A percentile compares a stretch with the other conserved stretches of the same genome.
These are phyloP conservation scores for Channa argus DNA, from an alignment of 2,113 vertebrate species.

Conservation along the genomic window DNA sequence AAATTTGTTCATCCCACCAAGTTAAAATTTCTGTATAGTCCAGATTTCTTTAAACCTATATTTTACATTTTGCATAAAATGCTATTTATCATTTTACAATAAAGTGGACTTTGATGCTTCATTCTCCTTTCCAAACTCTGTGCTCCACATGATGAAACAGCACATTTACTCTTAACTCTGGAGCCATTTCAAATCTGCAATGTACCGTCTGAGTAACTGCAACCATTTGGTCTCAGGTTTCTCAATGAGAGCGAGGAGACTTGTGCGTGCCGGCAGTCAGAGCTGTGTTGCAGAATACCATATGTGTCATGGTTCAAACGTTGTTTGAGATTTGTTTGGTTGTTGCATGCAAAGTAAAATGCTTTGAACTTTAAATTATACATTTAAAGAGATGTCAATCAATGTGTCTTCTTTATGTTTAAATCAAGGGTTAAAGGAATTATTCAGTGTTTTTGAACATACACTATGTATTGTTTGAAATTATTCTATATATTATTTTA, in stretches of 20 bases:
- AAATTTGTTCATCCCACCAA: not conserved
- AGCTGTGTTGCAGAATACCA: conserved; percentile 44
- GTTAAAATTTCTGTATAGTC: not conserved
- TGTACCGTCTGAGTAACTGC: conserved; percentile 9
- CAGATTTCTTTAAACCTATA: not conserved
- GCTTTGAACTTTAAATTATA: too few relatives aligned
- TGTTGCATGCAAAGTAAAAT: not conserved
- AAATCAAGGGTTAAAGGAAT: too few relatives aligned
- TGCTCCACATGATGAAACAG: conserved; percentile 15
- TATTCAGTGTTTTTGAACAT: too few relatives aligned
- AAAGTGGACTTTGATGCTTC: conserved; percentile 1
- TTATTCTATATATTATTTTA: too few relatives aligned
- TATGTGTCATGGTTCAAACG: conserved; percentile 10
- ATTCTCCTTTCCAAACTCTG: not conserved
- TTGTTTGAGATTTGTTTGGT: not conserved
- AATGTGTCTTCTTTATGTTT: too few relatives aligned
- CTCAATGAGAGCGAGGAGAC: conserved; percentile 28
- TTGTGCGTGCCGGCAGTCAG: not conserved
- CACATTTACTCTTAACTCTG: conserved; percentile 4
- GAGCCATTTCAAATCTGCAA: conserved; percentile 6
- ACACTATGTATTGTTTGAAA: too few relatives aligned
- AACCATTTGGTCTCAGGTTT: conserved; percentile 59
- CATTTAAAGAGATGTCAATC: too few relatives aligned
- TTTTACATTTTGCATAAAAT: not conserved
- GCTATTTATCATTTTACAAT: not conserved